Evolutionary conservation across 2,113 vertebrate genomes (phyloP).

Genomic region (Saccopteryx leptura): DNA sequence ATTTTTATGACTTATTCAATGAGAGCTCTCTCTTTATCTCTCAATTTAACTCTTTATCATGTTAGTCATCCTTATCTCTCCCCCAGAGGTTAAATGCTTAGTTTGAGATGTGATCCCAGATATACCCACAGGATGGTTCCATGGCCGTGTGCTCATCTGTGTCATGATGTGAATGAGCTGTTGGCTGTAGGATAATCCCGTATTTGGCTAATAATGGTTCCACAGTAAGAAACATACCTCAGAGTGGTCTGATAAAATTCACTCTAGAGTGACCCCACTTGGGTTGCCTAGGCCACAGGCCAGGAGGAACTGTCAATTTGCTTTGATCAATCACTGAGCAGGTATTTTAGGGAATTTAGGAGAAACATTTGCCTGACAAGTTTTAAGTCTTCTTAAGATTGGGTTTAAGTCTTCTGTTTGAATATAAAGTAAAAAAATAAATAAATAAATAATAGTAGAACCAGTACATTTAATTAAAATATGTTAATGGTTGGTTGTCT

Average conservation of each 20-base stretch:
- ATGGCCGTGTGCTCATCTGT: not conserved
- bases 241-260: not conserved
- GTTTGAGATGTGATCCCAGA: not conserved
- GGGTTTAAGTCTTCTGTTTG: not conserved
- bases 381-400: not conserved
- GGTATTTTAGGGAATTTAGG: not conserved
- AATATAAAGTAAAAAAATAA: not conserved
- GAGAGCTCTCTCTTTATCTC: not conserved
- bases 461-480: not conserved
- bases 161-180: not conserved
- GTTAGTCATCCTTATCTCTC: not conserved
- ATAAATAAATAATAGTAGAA: not conserved
- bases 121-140: fast-evolving
- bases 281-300: too few species aligned
- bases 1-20: slow-evolving; percentile 1
- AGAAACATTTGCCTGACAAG: not conserved
- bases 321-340: not conserved
- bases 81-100: not conserved
- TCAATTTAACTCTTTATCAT: not conserved
- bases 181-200: fast-evolving
- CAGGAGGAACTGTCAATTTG: not conserved
- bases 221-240: not conserved
- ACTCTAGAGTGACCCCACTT: not conserved
- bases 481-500: not conserved
- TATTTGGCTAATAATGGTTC: not conserved